These are phyloP conservation scores for Brachionus paranguensis DNA, from an alignment of 1,140 invertebrate species.

Conservation along the genomic window DNA sequence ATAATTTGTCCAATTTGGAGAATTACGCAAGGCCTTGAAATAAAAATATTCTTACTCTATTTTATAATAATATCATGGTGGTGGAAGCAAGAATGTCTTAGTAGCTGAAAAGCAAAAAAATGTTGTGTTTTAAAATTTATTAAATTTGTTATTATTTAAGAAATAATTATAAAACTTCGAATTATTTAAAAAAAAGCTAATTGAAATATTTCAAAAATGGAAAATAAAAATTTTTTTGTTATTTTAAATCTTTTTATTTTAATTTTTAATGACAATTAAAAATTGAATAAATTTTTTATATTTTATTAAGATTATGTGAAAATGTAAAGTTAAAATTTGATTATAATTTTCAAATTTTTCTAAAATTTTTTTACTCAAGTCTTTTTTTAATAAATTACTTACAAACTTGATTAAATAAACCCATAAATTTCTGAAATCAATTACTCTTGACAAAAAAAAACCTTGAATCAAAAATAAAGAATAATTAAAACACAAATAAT, in stretches of 20 bases:
- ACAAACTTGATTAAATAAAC: not conserved
- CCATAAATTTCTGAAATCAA: not conserved
- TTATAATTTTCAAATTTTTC: not conserved
- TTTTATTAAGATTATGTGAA: not conserved
- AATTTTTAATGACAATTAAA: not conserved
- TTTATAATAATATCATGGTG: no score
- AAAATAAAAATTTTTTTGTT: not conserved
- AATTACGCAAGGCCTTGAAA: no score
- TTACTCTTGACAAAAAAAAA: not conserved
- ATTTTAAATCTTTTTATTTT: not conserved
- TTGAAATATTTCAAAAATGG: not conserved
- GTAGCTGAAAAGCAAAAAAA: not conserved
- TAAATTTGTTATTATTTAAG: not conserved
- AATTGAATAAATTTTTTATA: not conserved
- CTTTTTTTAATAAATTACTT: not conserved
- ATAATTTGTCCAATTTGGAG: no score
- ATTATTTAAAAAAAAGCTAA: not conserved
- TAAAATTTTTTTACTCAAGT: not conserved
- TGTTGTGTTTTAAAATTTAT: not conserved
- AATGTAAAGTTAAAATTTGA: not conserved
- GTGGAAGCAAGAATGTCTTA: no score
- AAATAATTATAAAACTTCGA: not conserved
- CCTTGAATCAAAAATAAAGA: not conserved
- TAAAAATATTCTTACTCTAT: no score
- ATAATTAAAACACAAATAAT: not conserved